Base-by-base conservation (phyloP, 2,113 vertebrate genomes). In the Entomyzon cyanotis region DNA sequence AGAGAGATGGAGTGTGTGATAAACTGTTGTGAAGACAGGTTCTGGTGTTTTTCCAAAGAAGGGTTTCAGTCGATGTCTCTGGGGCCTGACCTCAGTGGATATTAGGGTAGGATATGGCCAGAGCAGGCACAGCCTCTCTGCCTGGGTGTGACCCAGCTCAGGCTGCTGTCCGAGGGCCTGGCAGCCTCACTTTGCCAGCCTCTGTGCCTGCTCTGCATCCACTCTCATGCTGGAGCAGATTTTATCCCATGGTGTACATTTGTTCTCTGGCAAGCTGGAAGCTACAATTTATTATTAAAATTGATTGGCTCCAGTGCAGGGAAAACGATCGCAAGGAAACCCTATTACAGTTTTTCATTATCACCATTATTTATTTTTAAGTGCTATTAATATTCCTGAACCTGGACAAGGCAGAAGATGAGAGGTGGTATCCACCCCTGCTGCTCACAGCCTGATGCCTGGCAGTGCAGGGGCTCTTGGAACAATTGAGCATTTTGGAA, bases 261-360 rank as follows among this genome's bases (percentile, higher is more conserved):
- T 96, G 85, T 78, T 95, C 85, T 70, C 89, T 76, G 86, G 93
- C 88, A 92, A 92, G 79, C 88, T 95, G 86, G 77, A 89, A 95
- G 95, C 88, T 94, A 59, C 80, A 50, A 96, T 97, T 96, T 95
- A 96, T 97, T 97, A 95, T 96, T 96, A 96, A 96, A 96, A 96
- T 97, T 93, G 94, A 97, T 97, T 90, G 41, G 88, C 90, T 96
- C 47, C 74, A 87, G 81, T 50, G 89, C 86, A 94, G 85, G 69
- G 64, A 89, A 93, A 96, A 97, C 16, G 76, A 94, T 94, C 7
- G 20, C 84, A 46, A 96, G 93, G 95, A 96, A 96, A 96, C 92
- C 76, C 95, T 96, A 96, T 96, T 96, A 96, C 13, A 9, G 83
- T 81, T 94, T 96, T 97, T 94, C 92, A 95, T 94, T 96, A 97